phyloP scores from a whole-genome alignment of 2,797 vertebrate species.

The Ctenopoma multispine region DNA sequence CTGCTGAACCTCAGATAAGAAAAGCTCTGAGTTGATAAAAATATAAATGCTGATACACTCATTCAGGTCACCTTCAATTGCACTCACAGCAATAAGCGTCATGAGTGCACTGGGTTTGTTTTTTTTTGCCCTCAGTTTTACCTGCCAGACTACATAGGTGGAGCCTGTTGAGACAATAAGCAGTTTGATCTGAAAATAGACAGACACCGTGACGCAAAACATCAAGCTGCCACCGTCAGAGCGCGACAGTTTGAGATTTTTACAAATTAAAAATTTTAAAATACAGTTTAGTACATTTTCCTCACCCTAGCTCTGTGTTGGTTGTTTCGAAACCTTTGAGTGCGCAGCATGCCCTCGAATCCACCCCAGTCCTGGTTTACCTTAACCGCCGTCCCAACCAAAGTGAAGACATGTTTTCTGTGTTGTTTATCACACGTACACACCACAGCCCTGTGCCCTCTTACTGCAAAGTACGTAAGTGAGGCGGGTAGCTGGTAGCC shows the following conservation, averaged over 20 bases:
- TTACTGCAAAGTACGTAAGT: neutral
- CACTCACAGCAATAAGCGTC: neutral
- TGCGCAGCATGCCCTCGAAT: rapidly evolving
- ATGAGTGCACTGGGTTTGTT: conserved; percentile 1
- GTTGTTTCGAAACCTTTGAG: neutral
- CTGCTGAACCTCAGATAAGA: neutral
- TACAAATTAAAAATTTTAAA: too few species aligned
- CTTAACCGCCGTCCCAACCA: neutral
- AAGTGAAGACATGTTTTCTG: neutral
- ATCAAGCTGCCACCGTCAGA: too few species aligned
- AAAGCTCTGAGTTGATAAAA: neutral
- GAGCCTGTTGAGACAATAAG: neutral
- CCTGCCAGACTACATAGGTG: neutral
- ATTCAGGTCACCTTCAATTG: conserved; percentile 1
- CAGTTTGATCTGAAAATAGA: too few species aligned
- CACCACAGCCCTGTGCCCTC: neutral
- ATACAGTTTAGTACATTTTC: too few species aligned
- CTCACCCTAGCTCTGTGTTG: too few species aligned
- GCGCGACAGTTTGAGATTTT: too few species aligned
- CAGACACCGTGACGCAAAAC: too few species aligned
- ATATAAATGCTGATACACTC: conserved; percentile 1
- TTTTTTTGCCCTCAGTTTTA: neutral
- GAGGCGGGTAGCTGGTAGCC: neutral
- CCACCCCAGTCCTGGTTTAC: neutral
- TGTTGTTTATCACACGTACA: neutral